Evolutionary conservation across 2,888 invertebrate species (phyloP), one percentile per base, ranked within the genome.

Genomic region (Pediacus dermestoides): DNA sequence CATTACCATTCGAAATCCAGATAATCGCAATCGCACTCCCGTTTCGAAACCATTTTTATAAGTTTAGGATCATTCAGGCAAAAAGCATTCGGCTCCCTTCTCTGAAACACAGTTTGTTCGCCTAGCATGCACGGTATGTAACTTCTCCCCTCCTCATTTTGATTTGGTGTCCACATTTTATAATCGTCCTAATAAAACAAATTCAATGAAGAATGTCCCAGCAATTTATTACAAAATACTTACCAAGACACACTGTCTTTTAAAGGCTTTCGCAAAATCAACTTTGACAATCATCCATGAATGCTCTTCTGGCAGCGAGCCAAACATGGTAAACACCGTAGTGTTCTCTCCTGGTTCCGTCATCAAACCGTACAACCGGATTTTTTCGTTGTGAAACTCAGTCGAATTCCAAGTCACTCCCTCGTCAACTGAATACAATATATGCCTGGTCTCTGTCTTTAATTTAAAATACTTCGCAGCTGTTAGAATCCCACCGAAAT

Each of bases 261-360:
- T 57, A 55, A 81, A 79, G 8, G 74, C 74, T 32, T 68, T 68
- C 35, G 61, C 63, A 42, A 81, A 66, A 59, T 81, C 76, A 10
- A 82, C 68, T 53, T 88, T 88, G 27, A 90, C 80, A 27, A 92
- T 85, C n/a, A 88, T 75, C 93, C 93, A 94, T 48, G 85, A 82
- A 63, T 91, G 91, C 39, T 79, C 77, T 2, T 79, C 77, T 9
- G 78, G 78, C 25, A 80, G 77, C 0, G 92, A 91, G 1, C 92
- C 93, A 66, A 93, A 94, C 75, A 94, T 79, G 1, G 92, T 91
- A 61, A 94, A 92, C 1, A 88, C 80, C 0, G 92, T 90, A 0
- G 91, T 89, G 61, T 89, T 91, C 66, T 91, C 90, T n/a, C 92
- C 92, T 0, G 93, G 91, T 61, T 93, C 92, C 0, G 91, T 93